Base-by-base conservation (phyloP, 2,888 invertebrate species). In the Nemapogon koenigi region DNA sequence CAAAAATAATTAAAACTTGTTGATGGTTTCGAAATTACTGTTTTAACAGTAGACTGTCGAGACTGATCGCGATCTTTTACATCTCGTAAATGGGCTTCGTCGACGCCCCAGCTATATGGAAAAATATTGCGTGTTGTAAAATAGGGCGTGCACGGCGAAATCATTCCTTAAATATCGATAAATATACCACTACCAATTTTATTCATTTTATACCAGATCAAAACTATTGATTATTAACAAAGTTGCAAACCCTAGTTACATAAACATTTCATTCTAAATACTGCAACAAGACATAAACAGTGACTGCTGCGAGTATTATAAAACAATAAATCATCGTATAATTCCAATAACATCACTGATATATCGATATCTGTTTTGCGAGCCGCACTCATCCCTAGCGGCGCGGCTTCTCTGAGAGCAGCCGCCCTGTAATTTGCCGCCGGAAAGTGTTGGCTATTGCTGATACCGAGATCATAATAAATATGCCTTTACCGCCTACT, bases 351-450 rank as follows among this genome's bases (percentile, higher is more conserved):
- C 33, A 19, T 33, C 33, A 31, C 31, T 33, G 33, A 33, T 33
- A 11, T 33, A 33, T 33, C 33, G 33, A 33, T 33, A 28, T 33
- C 33, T 18, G 19, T 33, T 33, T 33, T 13, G 33, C 33, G 33
- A 31, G 33, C 33, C 33, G 19, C 33, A 13, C 19, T 6, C 33
- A 19, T 33, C 33, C 33, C 33, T 33, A 33, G 31, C 31, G 31
- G 15, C 53, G 39, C 27, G 39, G 39, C 40, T 30, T 25, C 22
- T 51, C 60, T 68, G 62, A 67, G 61, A 59, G 22, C 52, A 49
- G 68, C 76, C 78, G 79, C 80, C 78, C 78, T 80, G 76, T 80
- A 80, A 79, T 80, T 79, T 80, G 76, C 71, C 62, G 65, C 57
- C 73, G 63, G 71, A 71, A 69, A 78, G 76, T 78, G 76, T 72